phyloP scores from a whole-genome alignment of 2,113 vertebrate genomes.

The Bambusicola thoracicus region DNA sequence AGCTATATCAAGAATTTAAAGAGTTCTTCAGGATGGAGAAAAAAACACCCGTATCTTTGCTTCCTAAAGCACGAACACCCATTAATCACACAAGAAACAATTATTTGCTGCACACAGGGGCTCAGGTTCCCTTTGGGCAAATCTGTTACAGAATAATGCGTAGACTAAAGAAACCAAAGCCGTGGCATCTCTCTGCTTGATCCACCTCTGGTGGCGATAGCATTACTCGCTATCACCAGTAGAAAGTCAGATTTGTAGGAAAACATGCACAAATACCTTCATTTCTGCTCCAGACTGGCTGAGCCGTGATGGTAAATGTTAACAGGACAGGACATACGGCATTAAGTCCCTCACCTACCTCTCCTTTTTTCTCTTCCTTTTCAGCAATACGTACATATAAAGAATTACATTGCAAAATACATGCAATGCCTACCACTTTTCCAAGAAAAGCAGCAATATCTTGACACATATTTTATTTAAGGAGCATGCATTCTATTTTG shows the following conservation, averaged over 20 bases:
- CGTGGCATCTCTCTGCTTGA: background rate
- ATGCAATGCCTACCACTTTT: background rate
- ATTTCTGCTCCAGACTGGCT: background rate
- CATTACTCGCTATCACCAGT: accelerated
- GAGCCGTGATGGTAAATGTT: background rate
- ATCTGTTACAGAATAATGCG: background rate
- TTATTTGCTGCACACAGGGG: background rate
- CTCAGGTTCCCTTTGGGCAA: background rate
- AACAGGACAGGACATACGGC: background rate
- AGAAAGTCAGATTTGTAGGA: background rate
- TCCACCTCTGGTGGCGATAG: background rate
- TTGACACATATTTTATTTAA: background rate
- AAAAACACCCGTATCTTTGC: background rate
- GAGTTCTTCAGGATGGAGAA: background rate
- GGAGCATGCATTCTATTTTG: background rate
- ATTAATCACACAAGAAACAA: background rate
- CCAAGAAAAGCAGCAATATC: background rate
- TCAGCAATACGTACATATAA: background rate
- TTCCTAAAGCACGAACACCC: background rate
- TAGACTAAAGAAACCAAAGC: background rate
- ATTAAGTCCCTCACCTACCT: too few relatives aligned
- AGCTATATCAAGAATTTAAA: background rate
- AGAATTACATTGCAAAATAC: background rate
- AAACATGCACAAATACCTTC: accelerated
- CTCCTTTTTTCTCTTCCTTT: background rate